phyloP scores from a whole-genome alignment of 2,113 vertebrate genomes.

The Tupaia chinensis region DNA sequence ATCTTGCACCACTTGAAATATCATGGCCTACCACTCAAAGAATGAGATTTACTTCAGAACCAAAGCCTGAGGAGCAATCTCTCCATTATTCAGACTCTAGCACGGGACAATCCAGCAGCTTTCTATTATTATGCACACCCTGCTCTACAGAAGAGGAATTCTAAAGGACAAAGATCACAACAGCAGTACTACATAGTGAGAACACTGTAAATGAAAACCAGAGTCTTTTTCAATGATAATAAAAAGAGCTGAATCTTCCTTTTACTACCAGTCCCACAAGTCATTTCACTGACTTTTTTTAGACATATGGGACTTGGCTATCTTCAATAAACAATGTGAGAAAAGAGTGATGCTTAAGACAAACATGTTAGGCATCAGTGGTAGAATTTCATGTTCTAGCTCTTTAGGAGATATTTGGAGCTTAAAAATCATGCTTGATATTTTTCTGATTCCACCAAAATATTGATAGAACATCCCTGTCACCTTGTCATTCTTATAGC shows the following conservation, averaged over 20 bases:
- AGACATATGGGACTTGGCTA: neutral
- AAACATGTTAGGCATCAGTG: neutral
- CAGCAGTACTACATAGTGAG: neutral
- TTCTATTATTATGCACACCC: neutral
- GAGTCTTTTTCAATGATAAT: slow-evolving; percentile 36
- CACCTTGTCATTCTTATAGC: neutral
- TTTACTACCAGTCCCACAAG: neutral
- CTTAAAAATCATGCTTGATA: neutral
- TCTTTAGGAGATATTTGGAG: neutral
- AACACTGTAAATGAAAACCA: slow-evolving; percentile 6
- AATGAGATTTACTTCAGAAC: slow-evolving; percentile 33
- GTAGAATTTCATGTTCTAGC: slow-evolving; percentile 22
- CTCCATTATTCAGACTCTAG: neutral
- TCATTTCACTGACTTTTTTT: slow-evolving; percentile 17
- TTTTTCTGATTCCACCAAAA: neutral
- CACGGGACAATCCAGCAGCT: neutral
- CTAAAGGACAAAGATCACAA: slow-evolving; percentile 4
- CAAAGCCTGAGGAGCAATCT: slow-evolving; percentile 9
- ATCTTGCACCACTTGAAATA: neutral
- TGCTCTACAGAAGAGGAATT: neutral
- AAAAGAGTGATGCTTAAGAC: slow-evolving; percentile 19
- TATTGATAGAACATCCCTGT: neutral
- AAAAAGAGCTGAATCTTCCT: neutral
- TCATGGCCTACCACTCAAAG: neutral
- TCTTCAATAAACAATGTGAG: neutral